Conservation (phyloP, 2,113 vertebrate genomes). For the Alouatta palliata region DNA sequence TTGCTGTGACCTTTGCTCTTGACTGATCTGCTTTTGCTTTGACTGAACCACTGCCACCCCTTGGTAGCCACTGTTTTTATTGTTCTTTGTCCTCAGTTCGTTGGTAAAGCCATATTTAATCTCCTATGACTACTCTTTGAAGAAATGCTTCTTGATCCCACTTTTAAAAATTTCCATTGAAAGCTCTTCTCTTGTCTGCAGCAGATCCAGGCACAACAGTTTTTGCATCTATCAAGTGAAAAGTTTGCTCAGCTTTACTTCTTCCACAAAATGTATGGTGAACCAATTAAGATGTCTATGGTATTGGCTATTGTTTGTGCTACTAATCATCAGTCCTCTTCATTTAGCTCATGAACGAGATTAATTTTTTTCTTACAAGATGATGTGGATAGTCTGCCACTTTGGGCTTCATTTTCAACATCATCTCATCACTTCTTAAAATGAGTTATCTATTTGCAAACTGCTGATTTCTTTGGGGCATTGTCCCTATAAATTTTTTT, state of each 20-base stretch:
- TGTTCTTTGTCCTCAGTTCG: not conserved
- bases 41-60: not conserved
- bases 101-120: not conserved
- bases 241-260: not conserved
- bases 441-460: not conserved
- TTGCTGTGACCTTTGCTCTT: not conserved
- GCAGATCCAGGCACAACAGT: not conserved
- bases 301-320: not conserved
- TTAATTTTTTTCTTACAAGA: not conserved
- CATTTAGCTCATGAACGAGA: not conserved
- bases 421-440: not conserved
- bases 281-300: not conserved
- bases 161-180: not conserved
- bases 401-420: not conserved
- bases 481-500: not conserved
- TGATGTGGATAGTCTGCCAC: not conserved
- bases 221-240: not conserved
- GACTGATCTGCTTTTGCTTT: not conserved
- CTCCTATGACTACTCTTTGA: not conserved
- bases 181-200: not conserved
- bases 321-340: not conserved
- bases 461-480: not conserved
- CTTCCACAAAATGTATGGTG: not conserved
- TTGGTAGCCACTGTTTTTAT: not conserved
- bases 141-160: not conserved